Evolutionary conservation across 2,113 vertebrate species (phyloP).

Genomic region (Benitochromis conjunctus): DNA sequence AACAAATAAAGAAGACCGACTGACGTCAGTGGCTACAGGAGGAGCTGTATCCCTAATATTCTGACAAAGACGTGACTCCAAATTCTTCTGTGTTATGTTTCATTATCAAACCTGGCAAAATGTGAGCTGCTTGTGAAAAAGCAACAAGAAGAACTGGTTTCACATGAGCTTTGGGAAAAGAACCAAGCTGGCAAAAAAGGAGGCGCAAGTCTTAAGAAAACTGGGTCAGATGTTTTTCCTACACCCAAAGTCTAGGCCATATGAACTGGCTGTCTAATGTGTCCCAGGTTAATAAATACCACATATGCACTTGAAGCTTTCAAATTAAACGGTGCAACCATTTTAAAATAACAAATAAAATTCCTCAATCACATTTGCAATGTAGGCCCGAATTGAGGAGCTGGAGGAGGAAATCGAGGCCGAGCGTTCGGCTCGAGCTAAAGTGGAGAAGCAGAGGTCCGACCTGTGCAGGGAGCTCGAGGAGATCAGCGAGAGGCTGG

Average conservation of each 20-base stretch:
- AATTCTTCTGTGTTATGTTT: background rate
- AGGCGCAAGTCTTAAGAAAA: background rate
- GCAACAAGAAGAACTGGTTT: background rate
- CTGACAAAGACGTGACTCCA: background rate
- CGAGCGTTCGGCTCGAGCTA: slow-evolving; percentile 54
- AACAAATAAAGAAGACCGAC: background rate
- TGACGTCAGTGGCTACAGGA: background rate
- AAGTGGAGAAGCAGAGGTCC: slow-evolving; percentile 66
- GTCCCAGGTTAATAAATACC: background rate
- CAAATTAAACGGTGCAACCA: background rate
- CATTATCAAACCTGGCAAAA: background rate
- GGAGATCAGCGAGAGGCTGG: slow-evolving; percentile 88
- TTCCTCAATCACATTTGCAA: background rate
- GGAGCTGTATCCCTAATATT: background rate
- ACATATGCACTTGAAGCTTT: background rate
- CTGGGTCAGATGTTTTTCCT: background rate
- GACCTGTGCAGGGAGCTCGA: slow-evolving; percentile 83
- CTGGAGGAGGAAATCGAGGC: slow-evolving; percentile 72
- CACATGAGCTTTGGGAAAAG: background rate
- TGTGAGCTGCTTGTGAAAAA: background rate
- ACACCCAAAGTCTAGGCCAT: background rate
- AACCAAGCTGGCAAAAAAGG: accelerated
- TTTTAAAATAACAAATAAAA: background rate
- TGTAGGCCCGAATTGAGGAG: slow-evolving; percentile 68
- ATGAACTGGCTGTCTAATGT: accelerated